phyloP scores from a whole-genome alignment of 2,113 vertebrate species.

The Pongo pygmaeus region DNA sequence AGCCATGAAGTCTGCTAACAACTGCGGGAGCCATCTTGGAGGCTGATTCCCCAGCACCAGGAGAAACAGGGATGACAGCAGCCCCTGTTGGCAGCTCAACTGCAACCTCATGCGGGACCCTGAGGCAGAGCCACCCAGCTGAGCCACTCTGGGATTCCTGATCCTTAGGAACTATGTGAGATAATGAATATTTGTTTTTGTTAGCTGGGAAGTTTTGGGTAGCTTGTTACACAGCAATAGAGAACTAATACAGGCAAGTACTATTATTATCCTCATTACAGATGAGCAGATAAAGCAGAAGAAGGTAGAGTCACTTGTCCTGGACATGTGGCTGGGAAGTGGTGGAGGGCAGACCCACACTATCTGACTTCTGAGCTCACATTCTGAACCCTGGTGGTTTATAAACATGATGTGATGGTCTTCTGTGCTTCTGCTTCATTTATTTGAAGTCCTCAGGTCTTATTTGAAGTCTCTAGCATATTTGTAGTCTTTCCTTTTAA shows the following conservation, averaged over 20 bases:
- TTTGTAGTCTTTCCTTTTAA: background rate
- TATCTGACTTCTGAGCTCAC: background rate
- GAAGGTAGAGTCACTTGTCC: background rate
- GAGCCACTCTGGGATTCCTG: background rate
- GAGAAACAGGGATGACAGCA: fast-evolving
- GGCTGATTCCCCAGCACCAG: background rate
- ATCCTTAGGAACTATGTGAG: background rate
- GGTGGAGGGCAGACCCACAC: no score
- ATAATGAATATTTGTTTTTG: background rate
- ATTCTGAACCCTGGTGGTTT: background rate
- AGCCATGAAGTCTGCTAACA: background rate
- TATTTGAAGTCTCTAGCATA: no score
- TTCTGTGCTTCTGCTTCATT: background rate
- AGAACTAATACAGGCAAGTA: background rate
- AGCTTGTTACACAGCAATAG: background rate
- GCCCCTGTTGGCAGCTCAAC: background rate
- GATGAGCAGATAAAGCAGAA: background rate
- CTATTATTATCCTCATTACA: background rate
- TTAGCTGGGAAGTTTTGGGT: background rate
- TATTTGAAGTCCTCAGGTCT: background rate
- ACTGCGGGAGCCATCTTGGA: background rate
- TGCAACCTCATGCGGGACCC: background rate
- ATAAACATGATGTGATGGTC: fast-evolving
- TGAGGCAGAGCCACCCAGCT: background rate
- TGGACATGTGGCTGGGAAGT: background rate